Evolutionary conservation across 2,797 vertebrate species (phyloP), one percentile per base, ranked within the genome.

Genomic region (Spinus olivaceus): DNA sequence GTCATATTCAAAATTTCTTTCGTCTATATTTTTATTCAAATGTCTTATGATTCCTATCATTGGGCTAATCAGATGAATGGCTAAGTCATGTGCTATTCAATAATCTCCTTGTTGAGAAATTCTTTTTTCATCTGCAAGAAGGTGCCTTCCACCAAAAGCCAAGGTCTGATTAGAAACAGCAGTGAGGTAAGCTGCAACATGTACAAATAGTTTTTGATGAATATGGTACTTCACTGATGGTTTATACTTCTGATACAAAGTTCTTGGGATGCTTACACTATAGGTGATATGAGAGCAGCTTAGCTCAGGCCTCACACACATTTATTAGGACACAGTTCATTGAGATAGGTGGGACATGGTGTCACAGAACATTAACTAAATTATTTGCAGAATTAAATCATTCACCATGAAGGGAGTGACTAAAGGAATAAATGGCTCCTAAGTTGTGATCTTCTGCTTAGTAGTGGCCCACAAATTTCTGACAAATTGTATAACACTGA

Each of bases 11-110:
- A 88, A 53, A 81, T 78, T 63, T 57, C 64, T 81, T 73, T 88
- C 4, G 10, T 81, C 27, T 84, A 47, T 81, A 77, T 72, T 96
- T 96, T 96, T 91, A 73, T 81, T 88, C 91, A 78, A 91, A 90
- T 89, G 91, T 97, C 98, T 97, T 96, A 96, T 98, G 98, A 98
- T 97, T 92, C 60, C 49, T 87, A 73, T 82, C 83, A 94, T 73
- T 72, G 71, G 76, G 56, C 59, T 96, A 97, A 97, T 97, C 96
- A 97, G 97, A 97, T 92, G 89, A 97, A 96, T 37, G 50, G 35
- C 41, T 84, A 88, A 95, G 83, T 98, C 97, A 98, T 95, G 97
- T 57, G 98, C 79, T 97, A 63, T 63, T 97, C 86, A 97, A 94
- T 96, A 96, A 97, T 94, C 89, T 95, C 64, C 81, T 97, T 97